These are phyloP conservation scores for Conus canariensis DNA, from an alignment of 2,888 invertebrate genomes.

Conservation along the genomic window DNA sequence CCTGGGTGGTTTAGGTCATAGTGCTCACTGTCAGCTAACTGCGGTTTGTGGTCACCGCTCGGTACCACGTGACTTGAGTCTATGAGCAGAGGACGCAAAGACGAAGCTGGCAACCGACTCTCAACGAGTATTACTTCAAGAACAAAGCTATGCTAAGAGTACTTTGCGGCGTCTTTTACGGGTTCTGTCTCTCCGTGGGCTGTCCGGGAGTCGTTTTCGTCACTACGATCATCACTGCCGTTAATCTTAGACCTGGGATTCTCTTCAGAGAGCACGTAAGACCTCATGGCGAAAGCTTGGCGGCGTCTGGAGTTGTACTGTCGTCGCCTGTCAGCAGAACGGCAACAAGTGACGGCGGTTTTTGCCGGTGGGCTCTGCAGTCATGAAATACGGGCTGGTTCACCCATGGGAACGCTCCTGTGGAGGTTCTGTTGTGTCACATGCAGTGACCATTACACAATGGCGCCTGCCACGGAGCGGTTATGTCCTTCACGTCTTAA, in stretches of 20 bases:
- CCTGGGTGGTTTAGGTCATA: neutral
- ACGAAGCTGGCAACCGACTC: neutral
- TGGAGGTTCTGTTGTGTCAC: too few species aligned
- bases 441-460: too few species aligned
- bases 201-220: conserved; percentile 11
- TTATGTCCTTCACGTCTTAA: too few species aligned
- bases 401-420: too few species aligned
- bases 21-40: neutral
- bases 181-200: conserved; percentile 11
- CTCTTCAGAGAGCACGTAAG: too few species aligned
- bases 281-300: too few species aligned
- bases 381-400: too few species aligned
- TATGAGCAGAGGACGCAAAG: neutral
- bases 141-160: neutral
- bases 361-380: too few species aligned
- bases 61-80: conserved; percentile 29
- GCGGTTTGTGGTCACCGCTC: conserved; percentile 31
- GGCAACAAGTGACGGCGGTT: too few species aligned
- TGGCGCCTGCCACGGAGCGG: too few species aligned
- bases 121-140: conserved; percentile 25
- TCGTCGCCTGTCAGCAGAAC: too few species aligned
- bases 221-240: conserved; percentile 30
- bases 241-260: neutral
- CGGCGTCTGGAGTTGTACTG: too few species aligned
- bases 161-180: conserved; percentile 21